Evolutionary conservation across 2,113 vertebrate species (phyloP), one percentile per base, ranked within the genome.

Genomic region (Ictalurus punctatus): DNA sequence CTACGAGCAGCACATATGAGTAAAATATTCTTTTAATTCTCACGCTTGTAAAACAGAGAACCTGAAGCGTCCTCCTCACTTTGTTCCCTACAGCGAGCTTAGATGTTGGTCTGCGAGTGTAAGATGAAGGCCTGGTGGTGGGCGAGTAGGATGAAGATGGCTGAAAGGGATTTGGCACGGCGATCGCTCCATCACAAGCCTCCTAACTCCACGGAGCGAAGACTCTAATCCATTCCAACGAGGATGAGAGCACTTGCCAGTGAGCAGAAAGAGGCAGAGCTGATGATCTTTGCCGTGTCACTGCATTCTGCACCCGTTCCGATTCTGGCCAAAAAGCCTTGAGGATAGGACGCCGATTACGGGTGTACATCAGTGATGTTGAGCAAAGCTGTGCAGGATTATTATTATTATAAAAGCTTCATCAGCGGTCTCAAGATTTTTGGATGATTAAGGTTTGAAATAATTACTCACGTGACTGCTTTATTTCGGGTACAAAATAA

Each of bases 161-260:
- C 82, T 84, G 23, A 82, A 86, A 88, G 90, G 65, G 78, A 80
- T 85, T 87, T 91, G 59, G 79, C 54, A 65, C 65, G 52, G 85
- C 44, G 58, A 40, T 40, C 58, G 73, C 67, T 90, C 81, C 83
- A 87, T 79, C 63, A 89, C 73, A 88, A 63, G 83, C 86, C 79
- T 63, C 81, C 86, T 85, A 92, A 88, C 84, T 86, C 89, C 59
- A 87, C 17, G 59, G 88, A 89, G 89, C 34, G 80, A 87, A 81
- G 74, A 86, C 59, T 44, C 79, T 91, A 89, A 91, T 90, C 87
- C 87, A 90, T 61, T 89, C 54, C 80, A 83, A 84, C 61, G 73
- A 90, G 86, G 44, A 85, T 63, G 86, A 89, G 83, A 78, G 82
- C 69, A 84, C 88, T 86, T 89, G 86, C 87, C 88, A 87, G 91